These are phyloP conservation scores for Perccottus glenii DNA, from an alignment of 2,113 vertebrate genomes.

Conservation along the genomic window DNA sequence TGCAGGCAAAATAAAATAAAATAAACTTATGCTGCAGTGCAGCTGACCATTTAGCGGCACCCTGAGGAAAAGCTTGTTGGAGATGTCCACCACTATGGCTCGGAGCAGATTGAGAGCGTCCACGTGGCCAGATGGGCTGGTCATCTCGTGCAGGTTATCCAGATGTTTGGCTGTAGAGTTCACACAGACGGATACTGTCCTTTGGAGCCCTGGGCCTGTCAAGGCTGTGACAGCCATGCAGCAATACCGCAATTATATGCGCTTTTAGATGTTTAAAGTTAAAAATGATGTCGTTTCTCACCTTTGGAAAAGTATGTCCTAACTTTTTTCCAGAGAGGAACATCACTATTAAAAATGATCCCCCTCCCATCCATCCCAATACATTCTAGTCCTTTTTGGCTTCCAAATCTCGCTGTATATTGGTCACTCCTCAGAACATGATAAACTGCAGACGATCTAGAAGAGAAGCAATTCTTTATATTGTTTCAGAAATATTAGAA, in stretches of 20 bases:
- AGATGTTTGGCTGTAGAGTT: slow-evolving; percentile 83
- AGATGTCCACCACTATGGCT: slow-evolving; percentile 87
- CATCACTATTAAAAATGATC: slow-evolving; percentile 92
- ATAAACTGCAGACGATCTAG: slow-evolving; percentile 87
- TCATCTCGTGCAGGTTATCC: slow-evolving; percentile 75
- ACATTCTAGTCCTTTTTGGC: slow-evolving; percentile 85
- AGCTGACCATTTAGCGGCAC: slow-evolving; percentile 89
- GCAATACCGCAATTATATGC: neutral
- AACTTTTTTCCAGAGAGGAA: slow-evolving; percentile 85
- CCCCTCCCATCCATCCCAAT: slow-evolving; percentile 93
- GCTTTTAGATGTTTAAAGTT: neutral
- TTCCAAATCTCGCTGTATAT: slow-evolving; percentile 88
- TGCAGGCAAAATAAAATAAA: too few relatives aligned
- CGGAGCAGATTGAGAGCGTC: slow-evolving; percentile 87
- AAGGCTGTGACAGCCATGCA: slow-evolving; percentile 78
- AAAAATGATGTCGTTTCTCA: slow-evolving; percentile 50
- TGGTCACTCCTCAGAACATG: slow-evolving; percentile 88
- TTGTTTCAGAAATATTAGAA: neutral
- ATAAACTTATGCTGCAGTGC: neutral
- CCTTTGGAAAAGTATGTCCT: slow-evolving; percentile 91
- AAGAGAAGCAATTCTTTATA: slow-evolving; percentile 2
- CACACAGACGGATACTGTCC: slow-evolving; percentile 83
- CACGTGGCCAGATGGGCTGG: slow-evolving; percentile 75
- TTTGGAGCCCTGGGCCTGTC: slow-evolving; percentile 86
- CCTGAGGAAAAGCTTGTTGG: slow-evolving; percentile 88